Evolutionary conservation across 2,113 vertebrate genomes (phyloP).

Genomic region (Paedocypris sp.): DNA sequence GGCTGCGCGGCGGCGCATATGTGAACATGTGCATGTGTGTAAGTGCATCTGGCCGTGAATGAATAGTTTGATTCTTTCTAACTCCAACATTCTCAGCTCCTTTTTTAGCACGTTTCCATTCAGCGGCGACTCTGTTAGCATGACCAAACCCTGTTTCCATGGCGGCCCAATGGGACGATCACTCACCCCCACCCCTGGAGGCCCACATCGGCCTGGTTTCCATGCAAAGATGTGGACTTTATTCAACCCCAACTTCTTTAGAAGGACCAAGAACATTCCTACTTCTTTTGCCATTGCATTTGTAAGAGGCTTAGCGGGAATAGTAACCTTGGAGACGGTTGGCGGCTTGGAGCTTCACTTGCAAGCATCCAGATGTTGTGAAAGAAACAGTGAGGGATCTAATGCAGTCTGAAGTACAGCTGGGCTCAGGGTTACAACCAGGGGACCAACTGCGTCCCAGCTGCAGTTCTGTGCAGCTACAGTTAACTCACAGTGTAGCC

Average conservation of each 20-base stretch:
- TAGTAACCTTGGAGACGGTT: conserved; percentile 19
- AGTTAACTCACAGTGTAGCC: conserved; percentile 9
- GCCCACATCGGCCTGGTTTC: background rate
- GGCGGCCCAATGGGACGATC: background rate
- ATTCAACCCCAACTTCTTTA: background rate
- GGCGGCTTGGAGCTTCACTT: conserved; percentile 11
- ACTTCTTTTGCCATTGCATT: conserved; percentile 3
- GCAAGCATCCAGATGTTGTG: conserved; percentile 12
- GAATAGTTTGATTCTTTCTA: conserved; percentile 26
- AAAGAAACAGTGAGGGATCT: conserved; percentile 16
- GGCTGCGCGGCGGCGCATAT: background rate
- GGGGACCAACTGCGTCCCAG: conserved; percentile 15
- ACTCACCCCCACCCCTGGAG: background rate
- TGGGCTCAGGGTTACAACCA: conserved; percentile 13
- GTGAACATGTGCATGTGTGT: conserved; percentile 2
- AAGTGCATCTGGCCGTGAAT: conserved; percentile 21
- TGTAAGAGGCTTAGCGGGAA: conserved; percentile 24
- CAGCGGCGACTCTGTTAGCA: background rate
- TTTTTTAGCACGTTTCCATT: conserved; percentile 16
- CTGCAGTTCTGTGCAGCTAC: background rate
- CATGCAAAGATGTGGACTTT: background rate
- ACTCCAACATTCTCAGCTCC: conserved; percentile 14
- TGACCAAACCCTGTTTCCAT: conserved; percentile 23
- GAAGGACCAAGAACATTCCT: conserved; percentile 25
- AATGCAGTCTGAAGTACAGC: conserved; percentile 21